These are phyloP conservation scores for Tipula helvola DNA, from an alignment of 2,888 invertebrate genomes.

Conservation along the genomic window DNA sequence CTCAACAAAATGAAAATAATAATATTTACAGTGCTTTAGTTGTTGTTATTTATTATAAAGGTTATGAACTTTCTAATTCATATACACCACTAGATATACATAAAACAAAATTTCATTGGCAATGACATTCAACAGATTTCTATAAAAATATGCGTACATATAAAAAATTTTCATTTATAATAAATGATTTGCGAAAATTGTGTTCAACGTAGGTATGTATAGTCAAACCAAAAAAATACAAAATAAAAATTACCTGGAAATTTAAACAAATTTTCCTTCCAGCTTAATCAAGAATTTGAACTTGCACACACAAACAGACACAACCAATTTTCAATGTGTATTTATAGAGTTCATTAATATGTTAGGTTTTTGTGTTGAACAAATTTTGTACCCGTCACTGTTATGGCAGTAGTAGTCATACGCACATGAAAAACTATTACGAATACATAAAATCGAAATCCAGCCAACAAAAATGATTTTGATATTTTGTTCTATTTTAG, in stretches of 20 bases:
- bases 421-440: neutral
- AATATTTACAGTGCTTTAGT: neutral
- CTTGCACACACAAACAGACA: neutral
- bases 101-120: neutral
- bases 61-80: neutral
- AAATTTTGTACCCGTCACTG: neutral
- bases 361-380: neutral
- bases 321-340: too few species aligned
- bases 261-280: neutral
- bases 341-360: neutral
- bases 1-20: neutral
- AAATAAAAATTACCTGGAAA: neutral
- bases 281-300: neutral
- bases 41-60: neutral
- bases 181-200: neutral
- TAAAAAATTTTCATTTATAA: neutral
- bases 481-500: neutral
- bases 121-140: neutral
- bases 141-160: neutral
- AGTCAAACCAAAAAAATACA: neutral
- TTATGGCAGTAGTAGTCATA: neutral
- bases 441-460: neutral
- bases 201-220: neutral
- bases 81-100: neutral
- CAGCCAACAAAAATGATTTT: neutral